Evolutionary conservation across 2,888 invertebrate species (phyloP).

Genomic region (Entomobrya multifasciata): DNA sequence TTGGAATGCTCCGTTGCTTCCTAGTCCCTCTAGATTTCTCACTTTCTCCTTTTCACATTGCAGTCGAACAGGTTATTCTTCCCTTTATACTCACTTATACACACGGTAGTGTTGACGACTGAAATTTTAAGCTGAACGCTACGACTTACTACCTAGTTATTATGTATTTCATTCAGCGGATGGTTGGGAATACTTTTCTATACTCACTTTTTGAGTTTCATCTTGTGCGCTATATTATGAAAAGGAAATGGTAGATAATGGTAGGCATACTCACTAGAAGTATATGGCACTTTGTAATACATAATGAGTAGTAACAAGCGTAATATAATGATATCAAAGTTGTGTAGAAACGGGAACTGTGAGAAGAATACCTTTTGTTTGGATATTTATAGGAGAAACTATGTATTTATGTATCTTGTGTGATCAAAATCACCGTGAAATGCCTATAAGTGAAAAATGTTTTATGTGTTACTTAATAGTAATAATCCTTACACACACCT

Average conservation of each 20-base stretch:
- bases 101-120: slow-evolving; percentile 44
- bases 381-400: slow-evolving; percentile 29
- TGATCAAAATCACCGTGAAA: slow-evolving; percentile 48
- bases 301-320: slow-evolving; percentile 1
- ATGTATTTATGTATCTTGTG: slow-evolving; percentile 3
- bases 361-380: slow-evolving; percentile 34
- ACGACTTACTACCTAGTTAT: background rate
- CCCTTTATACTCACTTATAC: background rate
- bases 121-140: slow-evolving; percentile 53
- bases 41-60: slow-evolving; percentile 11
- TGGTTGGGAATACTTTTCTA: slow-evolving; percentile 1
- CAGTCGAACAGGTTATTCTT: background rate
- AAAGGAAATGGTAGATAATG: slow-evolving; percentile 31
- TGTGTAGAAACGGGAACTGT: background rate
- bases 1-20: slow-evolving; percentile 61
- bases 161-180: no score
- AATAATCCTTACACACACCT: slow-evolving; percentile 22
- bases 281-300: background rate
- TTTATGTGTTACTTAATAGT: slow-evolving; percentile 13
- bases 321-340: slow-evolving; percentile 24
- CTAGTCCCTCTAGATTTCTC: slow-evolving; percentile 2
- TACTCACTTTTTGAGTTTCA: slow-evolving; percentile 18
- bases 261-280: slow-evolving; percentile 25
- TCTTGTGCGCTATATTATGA: slow-evolving; percentile 5
- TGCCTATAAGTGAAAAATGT: background rate